Percentiles rank a stretch among this genome's conserved stretches.
These are phyloP conservation scores for Lordiphosa stackelbergi DNA, from an alignment of 1,140 invertebrate species.

Conservation along the genomic window DNA sequence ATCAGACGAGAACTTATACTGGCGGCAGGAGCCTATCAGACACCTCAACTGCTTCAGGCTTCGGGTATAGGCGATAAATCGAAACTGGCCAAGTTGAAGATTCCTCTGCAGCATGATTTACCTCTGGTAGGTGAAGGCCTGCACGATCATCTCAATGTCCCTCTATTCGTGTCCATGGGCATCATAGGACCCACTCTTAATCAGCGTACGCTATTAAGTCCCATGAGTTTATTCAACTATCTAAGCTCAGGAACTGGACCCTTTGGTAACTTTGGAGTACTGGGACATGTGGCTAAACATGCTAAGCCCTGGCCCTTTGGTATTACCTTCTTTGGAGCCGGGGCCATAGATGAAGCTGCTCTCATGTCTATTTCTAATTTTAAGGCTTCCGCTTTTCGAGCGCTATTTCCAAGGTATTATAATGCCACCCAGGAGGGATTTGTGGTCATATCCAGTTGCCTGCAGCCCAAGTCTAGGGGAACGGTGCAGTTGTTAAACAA, in stretches of 20 bases:
- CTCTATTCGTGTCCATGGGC: conserved; percentile 82
- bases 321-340: conserved; percentile 83
- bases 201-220: conserved; percentile 79
- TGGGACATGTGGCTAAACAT: conserved; percentile 77
- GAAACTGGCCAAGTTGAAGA: conserved; percentile 78
- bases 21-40: conserved; percentile 84
- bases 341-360: conserved; percentile 82
- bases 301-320: conserved; percentile 76
- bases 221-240: conserved; percentile 81
- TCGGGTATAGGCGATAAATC: conserved; percentile 82
- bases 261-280: conserved; percentile 81
- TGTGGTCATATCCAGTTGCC: conserved; percentile 82
- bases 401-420: conserved; percentile 82
- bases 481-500: conserved; percentile 79
- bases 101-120: conserved; percentile 79
- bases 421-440: conserved; percentile 83
- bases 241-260: conserved; percentile 80
- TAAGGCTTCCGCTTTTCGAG: conserved; percentile 80
- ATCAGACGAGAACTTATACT: conserved; percentile 84
- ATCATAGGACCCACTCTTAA: conserved; percentile 81
- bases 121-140: conserved; percentile 82
- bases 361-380: conserved; percentile 84
- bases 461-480: conserved; percentile 84
- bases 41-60: conserved; percentile 85
- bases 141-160: conserved; percentile 86